A percentile compares a stretch with the other conserved stretches of the same genome.
These are phyloP conservation scores for Apamea monoglypha DNA, from an alignment of 2,888 invertebrate genomes.

Conservation along the genomic window DNA sequence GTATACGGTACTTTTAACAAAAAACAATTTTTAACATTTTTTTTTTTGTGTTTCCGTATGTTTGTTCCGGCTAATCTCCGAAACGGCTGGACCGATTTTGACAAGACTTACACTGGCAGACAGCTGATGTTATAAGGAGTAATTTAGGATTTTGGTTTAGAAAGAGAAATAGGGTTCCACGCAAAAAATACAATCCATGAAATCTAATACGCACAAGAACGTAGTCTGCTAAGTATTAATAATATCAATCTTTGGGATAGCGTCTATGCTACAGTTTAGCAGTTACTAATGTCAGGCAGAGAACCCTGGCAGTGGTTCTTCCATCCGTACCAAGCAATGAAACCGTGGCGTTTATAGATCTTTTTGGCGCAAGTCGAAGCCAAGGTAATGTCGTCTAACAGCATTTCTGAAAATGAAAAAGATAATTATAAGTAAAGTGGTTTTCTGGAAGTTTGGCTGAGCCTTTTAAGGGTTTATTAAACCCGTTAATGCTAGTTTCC, in stretches of 20 bases:
- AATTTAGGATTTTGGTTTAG: too few relatives aligned
- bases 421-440: neutral
- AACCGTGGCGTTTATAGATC: conserved; percentile 77
- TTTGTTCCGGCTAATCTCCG: too few relatives aligned
- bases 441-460: neutral
- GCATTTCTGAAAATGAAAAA: conserved; percentile 71
- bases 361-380: conserved; percentile 82
- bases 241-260: conserved; percentile 25
- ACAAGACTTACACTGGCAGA: too few relatives aligned
- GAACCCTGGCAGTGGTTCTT: conserved; percentile 74
- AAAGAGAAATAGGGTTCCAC: too few relatives aligned
- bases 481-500: neutral
- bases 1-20: too few relatives aligned
- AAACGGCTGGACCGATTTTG: too few relatives aligned
- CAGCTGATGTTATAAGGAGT: too few relatives aligned
- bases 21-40: too few relatives aligned
- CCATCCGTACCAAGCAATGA: conserved; percentile 83
- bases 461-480: neutral
- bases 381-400: conserved; percentile 80
- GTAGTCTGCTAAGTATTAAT: too few relatives aligned
- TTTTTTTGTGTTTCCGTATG: too few relatives aligned
- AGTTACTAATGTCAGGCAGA: conserved; percentile 77
- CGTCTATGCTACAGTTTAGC: conserved; percentile 56
- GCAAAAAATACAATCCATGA: too few relatives aligned
- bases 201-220: too few relatives aligned